Evolutionary conservation across 2,113 vertebrate genomes (phyloP).

Genomic region (Clupea harengus): DNA sequence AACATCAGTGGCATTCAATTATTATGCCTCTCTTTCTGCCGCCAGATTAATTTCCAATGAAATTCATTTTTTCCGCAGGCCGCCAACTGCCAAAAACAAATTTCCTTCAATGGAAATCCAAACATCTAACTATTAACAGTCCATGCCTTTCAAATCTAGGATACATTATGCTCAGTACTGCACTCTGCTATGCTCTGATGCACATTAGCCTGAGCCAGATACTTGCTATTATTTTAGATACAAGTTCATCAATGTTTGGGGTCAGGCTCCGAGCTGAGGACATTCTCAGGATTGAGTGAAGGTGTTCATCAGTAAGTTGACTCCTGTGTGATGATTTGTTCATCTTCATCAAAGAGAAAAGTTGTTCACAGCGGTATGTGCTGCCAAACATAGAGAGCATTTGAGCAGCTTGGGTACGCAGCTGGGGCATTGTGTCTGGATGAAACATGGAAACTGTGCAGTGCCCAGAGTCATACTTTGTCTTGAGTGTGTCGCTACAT

Average conservation of each 20-base stretch:
- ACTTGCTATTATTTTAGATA: slow-evolving; percentile 21
- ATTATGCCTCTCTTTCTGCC: too few species aligned
- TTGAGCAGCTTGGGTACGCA: slow-evolving; percentile 1
- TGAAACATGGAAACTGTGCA: neutral
- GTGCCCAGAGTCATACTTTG: neutral
- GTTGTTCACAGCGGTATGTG: slow-evolving; percentile 35
- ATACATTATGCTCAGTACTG: too few species aligned
- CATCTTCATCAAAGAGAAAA: slow-evolving; percentile 40
- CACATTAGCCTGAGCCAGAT: neutral
- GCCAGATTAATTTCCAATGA: too few species aligned
- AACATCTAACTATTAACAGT: too few species aligned
- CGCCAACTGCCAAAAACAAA: too few species aligned
- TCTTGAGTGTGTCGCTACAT: slow-evolving; percentile 29
- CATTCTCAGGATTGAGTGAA: slow-evolving; percentile 30
- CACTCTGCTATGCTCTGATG: too few species aligned
- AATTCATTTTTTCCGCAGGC: too few species aligned
- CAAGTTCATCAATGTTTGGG: slow-evolving; percentile 37
- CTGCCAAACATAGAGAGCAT: slow-evolving; percentile 33
- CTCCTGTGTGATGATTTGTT: slow-evolving; percentile 39
- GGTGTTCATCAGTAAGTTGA: slow-evolving; percentile 33
- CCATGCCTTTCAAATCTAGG: too few species aligned
- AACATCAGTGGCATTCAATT: too few species aligned
- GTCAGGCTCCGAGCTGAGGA: slow-evolving; percentile 34
- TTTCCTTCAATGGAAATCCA: too few species aligned
- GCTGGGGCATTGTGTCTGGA: slow-evolving; percentile 18